Evolutionary conservation across 1,140 invertebrate genomes (phyloP).

Genomic region (Chlorops oryzae): DNA sequence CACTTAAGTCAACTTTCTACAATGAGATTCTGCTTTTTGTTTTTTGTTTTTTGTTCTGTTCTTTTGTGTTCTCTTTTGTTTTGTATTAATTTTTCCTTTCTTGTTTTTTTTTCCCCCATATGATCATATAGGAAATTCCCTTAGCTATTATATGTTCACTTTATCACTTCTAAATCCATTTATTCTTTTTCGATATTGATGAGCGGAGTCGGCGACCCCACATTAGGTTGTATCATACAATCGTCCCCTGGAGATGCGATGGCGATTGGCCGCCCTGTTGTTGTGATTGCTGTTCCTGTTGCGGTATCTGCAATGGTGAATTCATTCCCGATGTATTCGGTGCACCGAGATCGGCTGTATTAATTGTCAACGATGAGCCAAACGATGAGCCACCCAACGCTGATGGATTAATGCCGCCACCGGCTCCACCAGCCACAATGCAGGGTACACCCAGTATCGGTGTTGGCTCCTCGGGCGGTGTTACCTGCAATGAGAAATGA

Average conservation of each 20-base stretch:
- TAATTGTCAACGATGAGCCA: conserved; percentile 36
- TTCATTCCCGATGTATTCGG: conserved; percentile 24
- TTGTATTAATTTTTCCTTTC: too few species aligned
- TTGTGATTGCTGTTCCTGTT: conserved; percentile 36
- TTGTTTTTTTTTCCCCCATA: too few species aligned
- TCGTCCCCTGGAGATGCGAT: conserved; percentile 76
- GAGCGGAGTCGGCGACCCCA: conserved; percentile 66
- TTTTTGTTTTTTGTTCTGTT: too few species aligned
- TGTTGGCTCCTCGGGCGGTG: conserved; percentile 68
- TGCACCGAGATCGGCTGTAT: conserved; percentile 34
- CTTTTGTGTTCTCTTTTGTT: too few species aligned
- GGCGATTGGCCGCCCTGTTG: conserved; percentile 51
- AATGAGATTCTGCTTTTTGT: too few species aligned
- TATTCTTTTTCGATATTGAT: conserved; percentile 44
- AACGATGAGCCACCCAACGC: conserved; percentile 30
- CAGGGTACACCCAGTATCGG: conserved; percentile 50
- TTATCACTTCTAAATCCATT: conserved; percentile 48
- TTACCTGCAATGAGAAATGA: conserved; percentile 42
- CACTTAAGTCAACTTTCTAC: too few species aligned
- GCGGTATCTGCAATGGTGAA: conserved; percentile 36
- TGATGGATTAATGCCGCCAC: conserved; percentile 48
- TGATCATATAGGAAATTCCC: too few species aligned
- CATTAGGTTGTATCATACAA: conserved; percentile 89
- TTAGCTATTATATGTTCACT: too few species aligned
- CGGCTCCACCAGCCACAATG: conserved; percentile 41